phyloP scores from a whole-genome alignment of 2,113 vertebrate species.

The Centropus bengalensis region DNA sequence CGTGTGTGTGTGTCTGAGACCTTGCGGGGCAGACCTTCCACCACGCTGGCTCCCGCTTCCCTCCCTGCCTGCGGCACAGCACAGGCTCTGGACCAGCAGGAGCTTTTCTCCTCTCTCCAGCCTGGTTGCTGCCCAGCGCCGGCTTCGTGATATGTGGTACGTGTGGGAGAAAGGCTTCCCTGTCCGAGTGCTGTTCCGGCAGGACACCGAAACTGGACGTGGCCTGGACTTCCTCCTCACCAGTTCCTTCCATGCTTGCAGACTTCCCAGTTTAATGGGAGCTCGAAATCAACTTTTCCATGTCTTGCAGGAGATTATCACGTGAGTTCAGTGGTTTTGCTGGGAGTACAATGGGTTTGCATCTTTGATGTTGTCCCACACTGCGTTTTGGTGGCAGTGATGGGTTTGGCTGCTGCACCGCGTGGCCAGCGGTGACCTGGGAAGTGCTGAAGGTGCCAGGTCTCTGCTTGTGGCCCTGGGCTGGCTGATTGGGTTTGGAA shows the following conservation, averaged over 20 bases:
- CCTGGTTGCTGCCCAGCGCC: not conserved
- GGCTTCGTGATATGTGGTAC: not conserved
- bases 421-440: fast-evolving
- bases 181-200: not conserved
- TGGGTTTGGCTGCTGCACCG: not conserved
- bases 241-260: not conserved
- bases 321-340: not conserved
- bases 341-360: not conserved
- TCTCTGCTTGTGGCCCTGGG: not conserved
- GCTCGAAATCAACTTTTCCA: not conserved
- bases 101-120: not conserved
- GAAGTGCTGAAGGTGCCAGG: not conserved
- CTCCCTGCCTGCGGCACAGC: not conserved
- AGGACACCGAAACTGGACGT: not conserved
- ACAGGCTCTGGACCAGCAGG: fast-evolving
- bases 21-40: not conserved
- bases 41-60: not conserved
- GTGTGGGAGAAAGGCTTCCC: not conserved
- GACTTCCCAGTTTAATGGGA: not conserved
- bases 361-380: fast-evolving
- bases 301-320: not conserved
- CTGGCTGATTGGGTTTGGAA: not conserved
- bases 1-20: not conserved
- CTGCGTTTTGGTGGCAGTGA: not conserved
- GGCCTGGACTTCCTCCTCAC: not conserved